Evolutionary conservation across 2,888 invertebrate species (phyloP), one percentile per base, ranked within the genome.

Genomic region (Leucoma salicis): DNA sequence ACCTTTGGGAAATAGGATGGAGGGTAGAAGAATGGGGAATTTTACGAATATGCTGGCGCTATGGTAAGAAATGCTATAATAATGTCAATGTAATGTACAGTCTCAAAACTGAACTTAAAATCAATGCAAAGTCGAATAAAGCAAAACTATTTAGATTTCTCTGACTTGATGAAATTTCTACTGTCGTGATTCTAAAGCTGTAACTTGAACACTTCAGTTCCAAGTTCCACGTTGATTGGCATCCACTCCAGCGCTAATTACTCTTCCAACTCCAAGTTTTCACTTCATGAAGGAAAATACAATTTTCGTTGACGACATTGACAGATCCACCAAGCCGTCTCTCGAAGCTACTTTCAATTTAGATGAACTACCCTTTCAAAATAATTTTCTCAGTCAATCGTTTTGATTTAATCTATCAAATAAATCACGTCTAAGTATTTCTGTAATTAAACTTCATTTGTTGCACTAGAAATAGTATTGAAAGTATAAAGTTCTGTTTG

Each of bases 251-350:
- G 27, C n/a, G 27, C 4, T 27, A 27, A 27, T 11, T 27, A 27
- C 7, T n/a, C 11, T 27, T 27, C 11, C 4, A 27, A 42, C 41
- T 36, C 39, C 35, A 40, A 35, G 36, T 27, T 18, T 21, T 35
- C 12, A 14, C 14, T 14, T 15, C 14, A 14, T 10, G 14, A 3
- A 6, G 24, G 24, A 24, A 3, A 15, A 14, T 11, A 15, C 27
- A 27, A 27, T 11, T 27, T 27, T n/a, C 11, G n/a, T 10, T 11
- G 27, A n/a, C 11, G 11, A 27, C 27, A 27, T 27, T 11, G 11
- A 27, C 11, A 27, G 8, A 27, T 27, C 27, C 27, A 4, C n/a
- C 27, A 27, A 27, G 3, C 3, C n/a, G 27, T 10, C 27, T 10
- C 11, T n/a, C 3, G 3, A 10, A n/a, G 27, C 21, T 21, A 8